Conservation (phyloP, 2,888 invertebrate genomes). For the Orthosia gothica region DNA sequence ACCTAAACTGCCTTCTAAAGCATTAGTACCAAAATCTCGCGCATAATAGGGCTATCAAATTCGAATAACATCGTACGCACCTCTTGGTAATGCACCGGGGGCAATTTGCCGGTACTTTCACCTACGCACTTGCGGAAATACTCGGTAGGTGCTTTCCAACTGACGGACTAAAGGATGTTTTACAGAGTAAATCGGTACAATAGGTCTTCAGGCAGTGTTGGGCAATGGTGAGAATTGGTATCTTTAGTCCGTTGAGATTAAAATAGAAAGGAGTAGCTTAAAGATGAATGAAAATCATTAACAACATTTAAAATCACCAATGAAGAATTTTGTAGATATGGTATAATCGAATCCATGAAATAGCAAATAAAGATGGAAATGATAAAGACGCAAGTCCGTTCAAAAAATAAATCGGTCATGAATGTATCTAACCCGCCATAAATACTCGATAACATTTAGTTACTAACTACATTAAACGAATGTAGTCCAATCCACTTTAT, state of each 20-base stretch:
- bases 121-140: constrained; percentile 73
- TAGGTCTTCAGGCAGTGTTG: constrained; percentile 51
- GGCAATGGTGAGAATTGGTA: constrained; percentile 33
- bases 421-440: constrained; percentile 12
- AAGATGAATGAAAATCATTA: background rate
- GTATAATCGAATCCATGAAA: background rate
- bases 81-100: constrained; percentile 63
- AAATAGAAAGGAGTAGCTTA: constrained; percentile 4
- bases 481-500: constrained; percentile 61
- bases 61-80: constrained; percentile 68
- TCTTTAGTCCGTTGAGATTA: background rate
- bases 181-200: constrained; percentile 42
- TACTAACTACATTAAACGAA: constrained; percentile 50
- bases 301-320: background rate
- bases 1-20: constrained; percentile 28
- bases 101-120: constrained; percentile 78
- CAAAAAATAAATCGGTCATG: background rate
- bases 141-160: constrained; percentile 60
- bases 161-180: constrained; percentile 63
- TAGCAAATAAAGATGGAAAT: background rate
- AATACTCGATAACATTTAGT: constrained; percentile 9
- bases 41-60: constrained; percentile 68
- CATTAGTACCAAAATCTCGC: constrained; percentile 60
- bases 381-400: background rate
- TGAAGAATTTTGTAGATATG: background rate